Evolutionary conservation across 2,888 invertebrate genomes (phyloP).

Genomic region (Phania funesta): DNA sequence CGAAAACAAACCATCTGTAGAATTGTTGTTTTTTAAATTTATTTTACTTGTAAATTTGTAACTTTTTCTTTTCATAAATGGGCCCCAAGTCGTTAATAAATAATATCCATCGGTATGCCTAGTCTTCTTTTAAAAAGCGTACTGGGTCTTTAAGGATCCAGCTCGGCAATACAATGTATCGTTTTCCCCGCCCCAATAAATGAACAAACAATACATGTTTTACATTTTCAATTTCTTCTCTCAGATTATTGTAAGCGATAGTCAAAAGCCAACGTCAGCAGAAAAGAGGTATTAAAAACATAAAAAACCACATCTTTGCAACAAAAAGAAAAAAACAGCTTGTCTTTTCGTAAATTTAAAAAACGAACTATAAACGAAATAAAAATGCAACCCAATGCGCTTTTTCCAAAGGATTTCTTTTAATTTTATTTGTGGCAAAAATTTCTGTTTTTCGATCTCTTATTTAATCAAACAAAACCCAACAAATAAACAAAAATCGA

Average conservation of each 20-base stretch:
- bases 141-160: too few relatives aligned
- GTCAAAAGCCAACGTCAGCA: constrained; percentile 1
- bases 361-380: neutral
- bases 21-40: too few relatives aligned
- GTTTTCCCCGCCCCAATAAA: neutral
- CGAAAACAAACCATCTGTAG: too few relatives aligned
- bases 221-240: neutral
- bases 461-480: neutral
- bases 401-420: constrained; percentile 11
- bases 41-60: too few relatives aligned
- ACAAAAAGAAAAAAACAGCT: constrained; percentile 46
- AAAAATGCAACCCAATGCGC: constrained; percentile 22
- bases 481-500: constrained; percentile 5
- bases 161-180: neutral
- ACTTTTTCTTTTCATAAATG: too few relatives aligned
- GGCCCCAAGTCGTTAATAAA: too few relatives aligned
- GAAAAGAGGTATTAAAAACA: neutral
- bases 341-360: constrained; percentile 45
- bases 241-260: constrained; percentile 3
- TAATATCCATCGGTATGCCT: too few relatives aligned
- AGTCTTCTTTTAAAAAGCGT: too few relatives aligned
- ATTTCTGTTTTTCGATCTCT: neutral
- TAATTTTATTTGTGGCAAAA: constrained; percentile 14
- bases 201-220: neutral
- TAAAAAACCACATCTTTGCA: constrained; percentile 45